Conservation (phyloP, 2,888 invertebrate species). For the Drosophila algonquin region DNA sequence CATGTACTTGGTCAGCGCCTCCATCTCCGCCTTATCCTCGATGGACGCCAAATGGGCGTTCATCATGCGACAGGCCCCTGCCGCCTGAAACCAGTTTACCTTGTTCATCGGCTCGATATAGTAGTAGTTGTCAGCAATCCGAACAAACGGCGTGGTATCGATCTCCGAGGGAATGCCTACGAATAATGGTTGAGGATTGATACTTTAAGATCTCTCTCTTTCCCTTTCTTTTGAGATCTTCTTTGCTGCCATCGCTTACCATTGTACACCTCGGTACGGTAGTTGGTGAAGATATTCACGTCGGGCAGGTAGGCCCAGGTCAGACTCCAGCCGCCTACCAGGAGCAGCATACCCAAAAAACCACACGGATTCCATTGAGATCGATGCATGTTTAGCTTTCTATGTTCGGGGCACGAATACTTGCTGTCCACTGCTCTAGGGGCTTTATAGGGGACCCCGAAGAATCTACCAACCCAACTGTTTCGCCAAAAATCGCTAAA, state of each 20-base stretch:
- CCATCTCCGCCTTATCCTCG: conserved; percentile 67
- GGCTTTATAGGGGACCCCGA: neutral
- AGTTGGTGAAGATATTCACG: conserved; percentile 67
- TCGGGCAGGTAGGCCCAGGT: conserved; percentile 52
- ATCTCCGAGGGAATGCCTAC: conserved; percentile 59
- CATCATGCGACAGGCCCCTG: conserved; percentile 70
- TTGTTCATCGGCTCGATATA: conserved; percentile 69
- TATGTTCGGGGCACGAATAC: neutral
- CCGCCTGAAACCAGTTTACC: conserved; percentile 75
- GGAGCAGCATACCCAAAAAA: conserved; percentile 39
- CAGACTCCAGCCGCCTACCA: conserved; percentile 30
- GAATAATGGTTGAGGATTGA: no score
- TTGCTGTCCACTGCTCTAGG: neutral
- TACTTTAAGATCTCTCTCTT: no score
- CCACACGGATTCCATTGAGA: neutral
- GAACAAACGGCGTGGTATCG: conserved; percentile 63
- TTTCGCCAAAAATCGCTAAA: neutral
- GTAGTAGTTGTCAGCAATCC: conserved; percentile 70
- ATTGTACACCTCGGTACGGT: conserved; percentile 67
- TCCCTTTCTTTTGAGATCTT: no score
- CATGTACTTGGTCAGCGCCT: conserved; percentile 62
- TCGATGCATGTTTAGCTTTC: conserved; percentile 6
- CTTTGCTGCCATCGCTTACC: conserved; percentile 35
- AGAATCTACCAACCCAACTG: neutral
- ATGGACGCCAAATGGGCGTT: conserved; percentile 73